Conservation (phyloP, 2,888 invertebrate species). For the Drosophila atripex region DNA sequence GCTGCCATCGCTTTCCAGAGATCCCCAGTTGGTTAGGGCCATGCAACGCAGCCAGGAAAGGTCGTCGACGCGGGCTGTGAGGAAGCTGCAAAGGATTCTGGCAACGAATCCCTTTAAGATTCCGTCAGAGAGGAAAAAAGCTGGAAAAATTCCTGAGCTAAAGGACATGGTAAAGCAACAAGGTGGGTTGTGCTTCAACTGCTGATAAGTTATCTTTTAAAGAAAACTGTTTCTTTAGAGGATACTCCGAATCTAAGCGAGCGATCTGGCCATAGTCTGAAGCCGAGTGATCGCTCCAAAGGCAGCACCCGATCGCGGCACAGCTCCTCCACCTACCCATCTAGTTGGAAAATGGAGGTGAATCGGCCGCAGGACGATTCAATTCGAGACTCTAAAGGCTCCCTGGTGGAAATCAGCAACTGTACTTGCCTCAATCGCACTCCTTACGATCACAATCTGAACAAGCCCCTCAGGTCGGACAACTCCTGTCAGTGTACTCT, state of each 20-base stretch:
- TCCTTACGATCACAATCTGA: conserved; percentile 28
- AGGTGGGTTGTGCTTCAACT: conserved; percentile 25
- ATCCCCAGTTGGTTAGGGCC: conserved; percentile 10
- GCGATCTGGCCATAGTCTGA: conserved; percentile 29
- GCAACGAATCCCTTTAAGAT: not conserved
- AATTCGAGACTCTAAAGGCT: not conserved
- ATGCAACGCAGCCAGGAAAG: conserved; percentile 23
- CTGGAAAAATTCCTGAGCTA: not conserved
- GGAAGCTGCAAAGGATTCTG: conserved; percentile 10
- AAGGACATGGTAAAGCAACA: not conserved
- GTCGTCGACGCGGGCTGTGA: not conserved
- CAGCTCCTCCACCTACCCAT: conserved; percentile 51
- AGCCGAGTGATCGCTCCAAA: conserved; percentile 27
- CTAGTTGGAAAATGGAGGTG: conserved; percentile 48
- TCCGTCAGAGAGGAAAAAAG: conserved; percentile 3
- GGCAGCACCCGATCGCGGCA: conserved; percentile 45
- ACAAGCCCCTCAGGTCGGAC: conserved; percentile 1
- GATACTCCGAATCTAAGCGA: not conserved
- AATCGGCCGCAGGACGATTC: not conserved
- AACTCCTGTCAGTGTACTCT: conserved; percentile 13
- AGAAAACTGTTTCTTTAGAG: not conserved
- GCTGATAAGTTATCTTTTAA: not conserved
- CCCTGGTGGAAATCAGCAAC: conserved; percentile 29
- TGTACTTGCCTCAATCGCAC: conserved; percentile 43
- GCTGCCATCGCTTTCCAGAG: conserved; percentile 11